Percentiles rank a stretch among this genome's conserved stretches.
These are phyloP conservation scores for Amniataba percoides DNA, from an alignment of 2,797 vertebrate genomes.

Conservation along the genomic window DNA sequence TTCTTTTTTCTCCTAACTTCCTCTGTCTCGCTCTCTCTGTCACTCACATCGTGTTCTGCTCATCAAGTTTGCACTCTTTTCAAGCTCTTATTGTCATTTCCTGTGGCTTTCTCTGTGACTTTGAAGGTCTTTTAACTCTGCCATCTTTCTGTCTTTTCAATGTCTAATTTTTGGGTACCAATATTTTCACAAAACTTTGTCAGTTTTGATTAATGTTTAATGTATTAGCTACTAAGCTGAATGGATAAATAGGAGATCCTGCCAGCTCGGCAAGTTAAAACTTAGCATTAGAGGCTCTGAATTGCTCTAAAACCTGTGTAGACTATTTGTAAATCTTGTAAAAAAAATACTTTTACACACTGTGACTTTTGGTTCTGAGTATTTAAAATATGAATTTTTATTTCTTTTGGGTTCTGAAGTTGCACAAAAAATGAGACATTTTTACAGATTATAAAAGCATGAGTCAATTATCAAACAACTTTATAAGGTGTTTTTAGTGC, in stretches of 20 bases:
- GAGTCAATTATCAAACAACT: background rate
- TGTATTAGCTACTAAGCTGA: background rate
- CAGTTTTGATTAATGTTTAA: background rate
- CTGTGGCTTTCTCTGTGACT: background rate
- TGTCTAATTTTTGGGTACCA: background rate
- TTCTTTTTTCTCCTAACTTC: conserved; percentile 11
- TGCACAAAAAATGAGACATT: too few relatives aligned
- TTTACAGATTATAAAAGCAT: conserved; percentile 3
- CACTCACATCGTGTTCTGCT: conserved; percentile 34
- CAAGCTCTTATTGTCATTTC: background rate
- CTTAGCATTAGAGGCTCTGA: too few relatives aligned
- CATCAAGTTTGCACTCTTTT: conserved; percentile 31
- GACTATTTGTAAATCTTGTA: too few relatives aligned
- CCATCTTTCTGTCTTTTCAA: background rate
- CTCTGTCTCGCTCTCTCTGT: conserved; percentile 31
- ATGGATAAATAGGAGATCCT: background rate
- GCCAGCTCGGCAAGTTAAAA: background rate
- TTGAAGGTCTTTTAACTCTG: background rate
- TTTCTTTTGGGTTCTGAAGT: too few relatives aligned
- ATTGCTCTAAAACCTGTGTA: too few relatives aligned
- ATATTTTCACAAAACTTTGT: too few relatives aligned
- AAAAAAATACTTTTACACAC: too few relatives aligned
- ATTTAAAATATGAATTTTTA: too few relatives aligned
- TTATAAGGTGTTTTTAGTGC: background rate
- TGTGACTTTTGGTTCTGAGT: too few relatives aligned